Base-by-base conservation (phyloP, 2,113 vertebrate species). In the Nycticebus coucang region DNA sequence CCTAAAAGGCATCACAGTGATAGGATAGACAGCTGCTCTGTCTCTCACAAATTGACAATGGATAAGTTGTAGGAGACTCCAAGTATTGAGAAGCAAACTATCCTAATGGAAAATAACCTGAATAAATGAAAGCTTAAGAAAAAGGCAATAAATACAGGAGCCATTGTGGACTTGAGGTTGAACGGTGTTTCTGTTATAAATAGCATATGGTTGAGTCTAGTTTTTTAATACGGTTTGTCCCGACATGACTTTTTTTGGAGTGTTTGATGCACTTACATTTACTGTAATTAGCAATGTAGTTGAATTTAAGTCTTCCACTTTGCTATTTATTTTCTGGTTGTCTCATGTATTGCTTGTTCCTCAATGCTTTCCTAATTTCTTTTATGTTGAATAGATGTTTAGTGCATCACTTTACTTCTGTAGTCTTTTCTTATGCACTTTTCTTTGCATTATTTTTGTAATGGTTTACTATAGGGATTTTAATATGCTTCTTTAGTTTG, bases 201-300 rank as follows among this genome's bases (percentile, higher is more conserved):
- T 72, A 33, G 9, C 21, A 64, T 79, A 30, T 19, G 33, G 2
- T 78, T 69, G 59, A 41, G 9, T 41, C 33, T 77, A n/a, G 24
- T 15, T n/a, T 83, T 90, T 90, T 91, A 75, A 24, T 68, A 57
- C 6, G 89, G 14, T 14, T 74, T 92, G 15, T 5, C 35, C 78
- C 21, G 37, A 10, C 9, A 86, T 37, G 24, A 55, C 59, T 68
- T 74, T 66, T n/a, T 33, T 84, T 37, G 5, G 12, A 53, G 0
- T 62, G 17, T 90, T 94, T 90, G n/a, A 9, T 77, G 30, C 55
- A 55, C 53, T 91, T 68, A 41, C 26, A 96, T 55, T 96, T 87
- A 93, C 62, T 89, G 1, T 86, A 53, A 28, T 35, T 80, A 77
- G 30, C 71, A n/a, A 71, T 93, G n/a, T 28, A 41, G 26, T 77